Evolutionary conservation across 1,140 invertebrate genomes (phyloP).

Genomic region (Rhopalosiphum maidis): DNA sequence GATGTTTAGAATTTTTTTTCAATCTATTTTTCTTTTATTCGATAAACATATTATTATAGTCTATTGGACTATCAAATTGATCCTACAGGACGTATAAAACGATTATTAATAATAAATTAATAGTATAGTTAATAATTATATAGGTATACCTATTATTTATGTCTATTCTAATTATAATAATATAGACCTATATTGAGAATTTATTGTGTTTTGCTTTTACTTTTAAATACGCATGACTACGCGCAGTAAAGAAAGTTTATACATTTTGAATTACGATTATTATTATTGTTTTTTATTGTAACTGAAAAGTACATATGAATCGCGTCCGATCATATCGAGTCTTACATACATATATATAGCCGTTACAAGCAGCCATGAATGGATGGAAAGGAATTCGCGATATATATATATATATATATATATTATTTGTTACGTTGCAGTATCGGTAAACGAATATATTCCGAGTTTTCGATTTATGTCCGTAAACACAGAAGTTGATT

Average conservation of each 20-base stretch:
- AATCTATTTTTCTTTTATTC: too few species aligned
- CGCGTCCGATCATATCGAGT: not conserved
- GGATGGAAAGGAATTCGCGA: not conserved
- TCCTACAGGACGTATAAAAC: too few species aligned
- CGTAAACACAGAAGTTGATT: not conserved
- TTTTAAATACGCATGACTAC: not conserved
- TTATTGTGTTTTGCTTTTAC: not conserved
- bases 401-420: not conserved
- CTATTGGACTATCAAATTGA: too few species aligned
- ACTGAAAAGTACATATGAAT: not conserved
- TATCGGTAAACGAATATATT: not conserved
- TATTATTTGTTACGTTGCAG: not conserved
- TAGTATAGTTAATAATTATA: too few species aligned
- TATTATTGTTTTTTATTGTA: not conserved
- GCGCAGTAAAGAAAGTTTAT: not conserved
- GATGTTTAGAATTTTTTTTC: too few species aligned
- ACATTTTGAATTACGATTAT: not conserved
- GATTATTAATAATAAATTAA: too few species aligned
- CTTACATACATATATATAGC: not conserved
- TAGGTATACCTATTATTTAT: not conserved
- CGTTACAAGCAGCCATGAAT: not conserved
- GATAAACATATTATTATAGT: too few species aligned
- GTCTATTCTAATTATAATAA: not conserved
- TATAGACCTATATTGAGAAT: not conserved
- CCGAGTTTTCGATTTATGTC: conserved; percentile 22